phyloP scores from a whole-genome alignment of 2,113 vertebrate genomes.

The Notarius lentiginosus region DNA sequence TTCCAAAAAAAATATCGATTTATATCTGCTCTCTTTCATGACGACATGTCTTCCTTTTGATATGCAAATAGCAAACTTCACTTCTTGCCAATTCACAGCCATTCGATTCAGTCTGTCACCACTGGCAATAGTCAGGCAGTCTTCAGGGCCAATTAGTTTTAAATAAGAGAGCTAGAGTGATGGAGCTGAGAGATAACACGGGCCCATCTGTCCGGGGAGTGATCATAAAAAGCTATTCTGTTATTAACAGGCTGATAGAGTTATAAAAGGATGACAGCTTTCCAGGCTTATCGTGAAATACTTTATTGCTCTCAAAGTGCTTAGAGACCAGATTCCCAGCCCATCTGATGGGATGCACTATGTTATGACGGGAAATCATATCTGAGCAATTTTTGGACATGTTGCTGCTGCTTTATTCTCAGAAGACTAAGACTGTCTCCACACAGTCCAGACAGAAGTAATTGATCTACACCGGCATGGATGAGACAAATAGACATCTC shows the following conservation, averaged over 20 bases:
- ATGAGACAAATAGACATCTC: slow-evolving; percentile 28
- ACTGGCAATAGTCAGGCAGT: slow-evolving; percentile 48
- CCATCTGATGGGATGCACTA: slow-evolving; percentile 12
- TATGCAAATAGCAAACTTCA: slow-evolving; percentile 32
- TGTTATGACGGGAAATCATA: slow-evolving; percentile 41
- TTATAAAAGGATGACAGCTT: slow-evolving; percentile 43
- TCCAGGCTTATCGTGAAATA: slow-evolving; percentile 21
- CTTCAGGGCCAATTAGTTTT: slow-evolving; percentile 39
- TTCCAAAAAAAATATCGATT: slow-evolving; percentile 20
- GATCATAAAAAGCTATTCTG: slow-evolving; percentile 37
- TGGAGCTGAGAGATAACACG: slow-evolving; percentile 25
- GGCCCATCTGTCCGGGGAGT: slow-evolving; percentile 37
- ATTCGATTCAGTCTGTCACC: slow-evolving; percentile 27
- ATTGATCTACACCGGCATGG: slow-evolving; percentile 17
- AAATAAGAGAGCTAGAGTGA: slow-evolving; percentile 22
- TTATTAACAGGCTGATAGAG: slow-evolving; percentile 35
- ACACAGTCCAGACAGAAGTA: slow-evolving; percentile 32
- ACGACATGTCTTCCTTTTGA: slow-evolving; percentile 17
- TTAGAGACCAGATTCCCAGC: not conserved
- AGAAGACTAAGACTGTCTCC: slow-evolving; percentile 19
- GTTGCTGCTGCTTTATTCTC: slow-evolving; percentile 15
- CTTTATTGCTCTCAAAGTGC: not conserved
- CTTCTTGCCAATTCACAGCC: slow-evolving; percentile 28
- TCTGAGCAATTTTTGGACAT: slow-evolving; percentile 25
- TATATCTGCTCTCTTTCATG: slow-evolving; percentile 9